These are phyloP conservation scores for Notamacropus eugenii DNA, from an alignment of 2,797 vertebrate genomes.

Conservation along the genomic window DNA sequence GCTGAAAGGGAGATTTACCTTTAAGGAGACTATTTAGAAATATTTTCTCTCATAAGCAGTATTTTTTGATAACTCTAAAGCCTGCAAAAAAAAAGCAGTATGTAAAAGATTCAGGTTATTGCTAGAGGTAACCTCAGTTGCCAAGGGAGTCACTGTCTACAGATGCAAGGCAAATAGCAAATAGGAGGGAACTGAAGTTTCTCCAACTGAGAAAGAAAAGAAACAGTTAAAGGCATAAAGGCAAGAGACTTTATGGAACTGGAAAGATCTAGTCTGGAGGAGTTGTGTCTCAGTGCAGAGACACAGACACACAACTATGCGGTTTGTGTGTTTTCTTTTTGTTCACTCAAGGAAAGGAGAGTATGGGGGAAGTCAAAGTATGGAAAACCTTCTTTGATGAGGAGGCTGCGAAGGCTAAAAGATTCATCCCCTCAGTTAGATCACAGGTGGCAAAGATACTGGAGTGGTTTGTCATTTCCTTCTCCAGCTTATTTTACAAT, in stretches of 20 bases:
- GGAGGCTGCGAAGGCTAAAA: neutral
- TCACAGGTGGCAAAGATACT: neutral
- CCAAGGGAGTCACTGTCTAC: neutral
- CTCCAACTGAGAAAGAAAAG: neutral
- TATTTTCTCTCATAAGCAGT: neutral
- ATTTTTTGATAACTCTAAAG: neutral
- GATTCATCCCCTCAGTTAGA: neutral
- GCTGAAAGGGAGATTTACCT: fast-evolving
- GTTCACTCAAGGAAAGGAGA: slow-evolving; percentile 13
- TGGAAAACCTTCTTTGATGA: neutral
- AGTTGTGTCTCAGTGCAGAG: neutral
- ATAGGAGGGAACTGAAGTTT: neutral
- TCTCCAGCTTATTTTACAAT: neutral
- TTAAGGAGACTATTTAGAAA: neutral
- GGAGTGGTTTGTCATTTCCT: neutral
- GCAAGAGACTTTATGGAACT: neutral
- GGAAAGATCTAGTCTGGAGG: neutral
- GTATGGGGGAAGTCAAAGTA: neutral
- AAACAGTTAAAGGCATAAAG: neutral
- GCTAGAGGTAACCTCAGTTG: neutral
- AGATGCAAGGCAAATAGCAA: neutral
- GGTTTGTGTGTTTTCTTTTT: neutral
- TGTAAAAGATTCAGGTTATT: neutral
- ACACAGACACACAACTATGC: neutral
- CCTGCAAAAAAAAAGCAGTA: neutral